Percentiles rank a stretch among this genome's conserved stretches.
Conservation (phyloP, 1,140 invertebrate species). For the Formica exsecta region DNA sequence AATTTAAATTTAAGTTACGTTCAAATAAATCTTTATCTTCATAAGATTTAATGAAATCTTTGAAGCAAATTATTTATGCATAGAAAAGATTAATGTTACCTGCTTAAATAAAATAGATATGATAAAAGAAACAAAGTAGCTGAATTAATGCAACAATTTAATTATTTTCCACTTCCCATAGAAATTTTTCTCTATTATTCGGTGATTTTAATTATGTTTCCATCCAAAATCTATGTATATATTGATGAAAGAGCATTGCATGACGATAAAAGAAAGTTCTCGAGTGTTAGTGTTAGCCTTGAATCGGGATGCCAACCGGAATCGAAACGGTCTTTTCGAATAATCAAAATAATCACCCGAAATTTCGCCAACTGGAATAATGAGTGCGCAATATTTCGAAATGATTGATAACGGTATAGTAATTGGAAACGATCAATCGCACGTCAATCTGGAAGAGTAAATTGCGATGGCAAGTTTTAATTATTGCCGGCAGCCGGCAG, state of each 20-base stretch:
- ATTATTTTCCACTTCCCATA: neutral
- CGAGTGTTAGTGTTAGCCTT: neutral
- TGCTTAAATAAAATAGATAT: neutral
- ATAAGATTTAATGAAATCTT: neutral
- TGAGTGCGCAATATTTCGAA: slow-evolving; percentile 10
- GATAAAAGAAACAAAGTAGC: neutral
- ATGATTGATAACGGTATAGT: slow-evolving; percentile 25
- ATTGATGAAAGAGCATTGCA: neutral
- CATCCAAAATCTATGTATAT: neutral
- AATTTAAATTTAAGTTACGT: neutral
- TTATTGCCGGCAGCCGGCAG: slow-evolving; percentile 25
- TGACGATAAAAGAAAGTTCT: neutral
- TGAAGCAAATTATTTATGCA: too few species aligned
- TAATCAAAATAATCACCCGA: neutral
- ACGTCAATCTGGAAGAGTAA: neutral
- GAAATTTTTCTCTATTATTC: neutral
- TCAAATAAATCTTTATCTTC: neutral
- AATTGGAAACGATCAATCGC: slow-evolving; percentile 35
- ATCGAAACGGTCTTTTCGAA: neutral
- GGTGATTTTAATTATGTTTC: neutral
- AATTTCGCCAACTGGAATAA: slow-evolving; percentile 43
- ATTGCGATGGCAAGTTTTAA: slow-evolving; percentile 24
- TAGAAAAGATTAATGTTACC: neutral
- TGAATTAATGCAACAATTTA: neutral
- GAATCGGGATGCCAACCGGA: slow-evolving; percentile 1